Evolutionary conservation across 2,888 invertebrate species (phyloP).

Genomic region (Thyatira batis): DNA sequence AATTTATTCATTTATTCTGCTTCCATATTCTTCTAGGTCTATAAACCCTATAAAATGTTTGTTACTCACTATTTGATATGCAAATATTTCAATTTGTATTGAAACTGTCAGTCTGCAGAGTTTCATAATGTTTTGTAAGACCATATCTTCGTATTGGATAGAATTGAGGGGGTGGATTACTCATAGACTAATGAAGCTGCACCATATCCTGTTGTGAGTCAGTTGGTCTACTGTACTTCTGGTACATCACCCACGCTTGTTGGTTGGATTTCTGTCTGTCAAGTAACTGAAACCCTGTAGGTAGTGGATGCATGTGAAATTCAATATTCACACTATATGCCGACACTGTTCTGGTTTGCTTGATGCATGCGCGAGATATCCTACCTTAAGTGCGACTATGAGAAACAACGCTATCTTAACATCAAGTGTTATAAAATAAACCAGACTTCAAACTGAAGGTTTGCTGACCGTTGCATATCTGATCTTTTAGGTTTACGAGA

Average conservation of each 20-base stretch:
- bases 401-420: constrained; percentile 3
- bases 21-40: neutral
- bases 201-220: constrained; percentile 51
- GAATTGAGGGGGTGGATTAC: constrained; percentile 50
- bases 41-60: neutral
- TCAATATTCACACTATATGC: constrained; percentile 27
- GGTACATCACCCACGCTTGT: constrained; percentile 47
- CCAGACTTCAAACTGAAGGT: neutral
- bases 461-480: neutral
- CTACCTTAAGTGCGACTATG: neutral
- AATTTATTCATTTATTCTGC: neutral
- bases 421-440: constrained; percentile 2
- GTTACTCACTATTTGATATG: neutral
- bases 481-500: neutral
- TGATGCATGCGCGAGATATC: neutral
- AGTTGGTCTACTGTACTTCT: constrained; percentile 29
- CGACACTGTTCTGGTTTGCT: constrained; percentile 16
- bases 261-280: constrained; percentile 29
- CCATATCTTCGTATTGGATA: constrained; percentile 15
- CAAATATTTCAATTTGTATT: constrained; percentile 1
- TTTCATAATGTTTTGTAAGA: constrained; percentile 28
- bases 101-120: constrained; percentile 5
- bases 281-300: constrained; percentile 4
- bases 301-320: constrained; percentile 34
- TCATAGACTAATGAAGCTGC: constrained; percentile 44